Evolutionary conservation across 1,140 invertebrate species (phyloP).

Genomic region (Anastatus disparis): DNA sequence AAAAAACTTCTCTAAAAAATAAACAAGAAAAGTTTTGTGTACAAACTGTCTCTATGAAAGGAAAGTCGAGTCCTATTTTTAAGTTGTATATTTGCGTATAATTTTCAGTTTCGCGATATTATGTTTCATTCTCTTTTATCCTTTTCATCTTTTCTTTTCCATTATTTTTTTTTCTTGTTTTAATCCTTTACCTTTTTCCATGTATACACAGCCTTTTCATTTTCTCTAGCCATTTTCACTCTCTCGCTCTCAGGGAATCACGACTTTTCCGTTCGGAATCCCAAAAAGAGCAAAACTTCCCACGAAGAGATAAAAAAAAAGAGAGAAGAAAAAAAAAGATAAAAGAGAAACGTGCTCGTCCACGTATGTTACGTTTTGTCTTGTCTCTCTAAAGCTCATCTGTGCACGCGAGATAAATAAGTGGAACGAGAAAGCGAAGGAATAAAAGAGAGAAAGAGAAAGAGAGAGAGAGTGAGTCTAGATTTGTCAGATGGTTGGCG

Average conservation of each 20-base stretch:
- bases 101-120: constrained; percentile 19
- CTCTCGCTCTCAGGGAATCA: not conserved
- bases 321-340: not conserved
- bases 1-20: too few species aligned
- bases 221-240: too few species aligned
- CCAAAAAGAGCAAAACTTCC: not conserved
- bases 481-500: not conserved
- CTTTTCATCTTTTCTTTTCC: not conserved
- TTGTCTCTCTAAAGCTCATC: constrained; percentile 22
- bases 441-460: not conserved
- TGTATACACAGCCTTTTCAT: constrained; percentile 13
- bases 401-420: constrained; percentile 20
- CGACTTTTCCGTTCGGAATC: not conserved
- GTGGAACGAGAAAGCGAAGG: not conserved
- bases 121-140: not conserved
- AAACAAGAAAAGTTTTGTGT: too few species aligned
- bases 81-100: not conserved
- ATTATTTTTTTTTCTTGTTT: not conserved
- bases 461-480: not conserved
- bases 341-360: not conserved
- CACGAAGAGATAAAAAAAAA: not conserved
- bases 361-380: constrained; percentile 8
- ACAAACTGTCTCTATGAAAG: too few species aligned
- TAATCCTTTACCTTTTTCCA: not conserved
- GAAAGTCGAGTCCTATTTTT: not conserved